Percentiles rank a stretch among this genome's conserved stretches.
Evolutionary conservation across 2,888 invertebrate species (phyloP).

Genomic region (Zele albiditarsus): DNA sequence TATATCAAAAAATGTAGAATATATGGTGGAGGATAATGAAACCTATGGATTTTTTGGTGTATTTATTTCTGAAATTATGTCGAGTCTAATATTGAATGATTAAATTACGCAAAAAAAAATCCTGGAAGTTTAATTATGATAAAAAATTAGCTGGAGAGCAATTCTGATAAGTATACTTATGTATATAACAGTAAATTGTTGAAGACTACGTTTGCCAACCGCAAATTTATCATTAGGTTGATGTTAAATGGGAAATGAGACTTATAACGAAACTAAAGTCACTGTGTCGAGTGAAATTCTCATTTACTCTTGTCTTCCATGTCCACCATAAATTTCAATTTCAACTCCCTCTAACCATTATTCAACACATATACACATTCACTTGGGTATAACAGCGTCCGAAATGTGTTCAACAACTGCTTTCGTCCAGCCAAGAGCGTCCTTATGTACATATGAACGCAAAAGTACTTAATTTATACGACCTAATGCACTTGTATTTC

Average conservation of each 20-base stretch:
- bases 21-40: no score
- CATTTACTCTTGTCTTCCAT: constrained; percentile 19
- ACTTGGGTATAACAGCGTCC: not conserved
- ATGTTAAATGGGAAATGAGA: not conserved
- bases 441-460: not conserved
- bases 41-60: no score
- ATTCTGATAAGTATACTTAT: not conserved
- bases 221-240: constrained; percentile 33
- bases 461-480: constrained; percentile 12
- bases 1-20: no score
- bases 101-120: no score
- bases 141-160: no score
- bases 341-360: constrained; percentile 19
- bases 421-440: constrained; percentile 7
- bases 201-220: not conserved
- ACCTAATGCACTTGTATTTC: not conserved
- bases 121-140: no score
- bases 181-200: not conserved
- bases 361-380: constrained; percentile 1
- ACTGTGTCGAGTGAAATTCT: constrained; percentile 5
- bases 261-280: not conserved
- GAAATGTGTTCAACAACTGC: constrained; percentile 3
- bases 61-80: no score
- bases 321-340: constrained; percentile 41
- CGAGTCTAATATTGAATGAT: no score